Evolutionary conservation across 1,140 invertebrate species (phyloP), one percentile per base, ranked within the genome.

Genomic region (Micrasema minimum): DNA sequence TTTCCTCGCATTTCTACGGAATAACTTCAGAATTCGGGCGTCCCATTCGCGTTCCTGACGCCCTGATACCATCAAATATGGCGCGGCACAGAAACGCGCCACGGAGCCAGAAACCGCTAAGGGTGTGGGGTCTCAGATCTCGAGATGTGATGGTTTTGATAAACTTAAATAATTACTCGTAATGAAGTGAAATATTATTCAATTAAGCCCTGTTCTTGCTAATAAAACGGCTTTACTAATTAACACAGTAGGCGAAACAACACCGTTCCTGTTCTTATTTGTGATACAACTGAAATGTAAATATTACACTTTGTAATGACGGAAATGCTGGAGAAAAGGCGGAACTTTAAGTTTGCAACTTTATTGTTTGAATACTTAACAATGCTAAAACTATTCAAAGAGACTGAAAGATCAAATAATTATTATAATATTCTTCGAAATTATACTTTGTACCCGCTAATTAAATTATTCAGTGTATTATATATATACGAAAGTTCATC

Each of bases 91-190:
- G 59, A 46, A 64, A 43, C 35, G 37, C 37, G 55, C 53, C 59
- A 41, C 41, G 38, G 41, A 46, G 23, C 14, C 23, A 10, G 41
- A 2, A 64, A 64, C 59, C 59, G 43, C 59, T 46, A 11, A 46
- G 59, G 59, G 59, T 64, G 59, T 64, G 59, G 26, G 59, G 59
- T 14, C 43, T 11, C 38, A 64, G 59, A 64, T 64, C 59, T 64
- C 43, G 43, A 64, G 59, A 64, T 64, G 59, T 45, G 59, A 64
- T 64, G 64, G 46, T 53, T 66, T 66, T 66, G 64, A 66, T 66
- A 64, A 46, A 64, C 38, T 64, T 64, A 64, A 46, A 64, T 64
- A 64, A 64, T 64, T 64, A 66, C 48, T 51, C 64, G 31, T 66
- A 66, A 51, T 66, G 35, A 53, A 51, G 46, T 51, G 46, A 66